Conservation (phyloP, 2,113 vertebrate species). For the Fulmarus glacialis region DNA sequence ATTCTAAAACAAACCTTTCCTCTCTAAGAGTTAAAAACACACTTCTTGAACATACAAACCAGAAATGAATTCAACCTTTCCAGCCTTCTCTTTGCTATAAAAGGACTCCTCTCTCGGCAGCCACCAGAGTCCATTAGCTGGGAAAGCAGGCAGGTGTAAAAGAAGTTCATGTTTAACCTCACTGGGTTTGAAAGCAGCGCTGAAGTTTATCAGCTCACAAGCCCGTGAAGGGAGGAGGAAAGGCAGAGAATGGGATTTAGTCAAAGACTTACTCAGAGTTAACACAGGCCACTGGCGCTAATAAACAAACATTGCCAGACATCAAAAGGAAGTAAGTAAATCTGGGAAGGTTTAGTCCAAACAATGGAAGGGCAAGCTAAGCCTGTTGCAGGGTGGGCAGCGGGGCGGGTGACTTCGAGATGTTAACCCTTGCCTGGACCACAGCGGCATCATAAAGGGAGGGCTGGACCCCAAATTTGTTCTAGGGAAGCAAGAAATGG, state of each 20-base stretch:
- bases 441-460: not conserved
- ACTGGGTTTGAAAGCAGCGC: constrained; percentile 44
- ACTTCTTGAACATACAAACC: not conserved
- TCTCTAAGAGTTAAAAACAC: constrained; percentile 24
- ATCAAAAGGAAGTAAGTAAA: constrained; percentile 77
- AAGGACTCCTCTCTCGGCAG: not conserved
- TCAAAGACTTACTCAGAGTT: constrained; percentile 68
- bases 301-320: constrained; percentile 79
- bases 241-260: constrained; percentile 66
- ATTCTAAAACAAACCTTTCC: constrained; percentile 3
- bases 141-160: constrained; percentile 63
- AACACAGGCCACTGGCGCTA: constrained; percentile 74
- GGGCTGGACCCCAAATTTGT: not conserved
- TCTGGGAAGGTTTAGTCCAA: constrained; percentile 71
- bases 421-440: constrained; percentile 65
- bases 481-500: not conserved
- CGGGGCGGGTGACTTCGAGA: constrained; percentile 39
- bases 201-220: constrained; percentile 70
- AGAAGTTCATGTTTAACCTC: constrained; percentile 72
- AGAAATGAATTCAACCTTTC: constrained; percentile 7
- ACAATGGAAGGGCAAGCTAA: constrained; percentile 73
- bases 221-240: constrained; percentile 66
- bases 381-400: constrained; percentile 47
- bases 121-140: constrained; percentile 46
- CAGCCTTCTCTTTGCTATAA: constrained; percentile 25